A percentile compares a stretch with the other conserved stretches of the same genome.
These are phyloP conservation scores for Drosophila navojoa DNA, from an alignment of 1,140 invertebrate species.

Conservation along the genomic window DNA sequence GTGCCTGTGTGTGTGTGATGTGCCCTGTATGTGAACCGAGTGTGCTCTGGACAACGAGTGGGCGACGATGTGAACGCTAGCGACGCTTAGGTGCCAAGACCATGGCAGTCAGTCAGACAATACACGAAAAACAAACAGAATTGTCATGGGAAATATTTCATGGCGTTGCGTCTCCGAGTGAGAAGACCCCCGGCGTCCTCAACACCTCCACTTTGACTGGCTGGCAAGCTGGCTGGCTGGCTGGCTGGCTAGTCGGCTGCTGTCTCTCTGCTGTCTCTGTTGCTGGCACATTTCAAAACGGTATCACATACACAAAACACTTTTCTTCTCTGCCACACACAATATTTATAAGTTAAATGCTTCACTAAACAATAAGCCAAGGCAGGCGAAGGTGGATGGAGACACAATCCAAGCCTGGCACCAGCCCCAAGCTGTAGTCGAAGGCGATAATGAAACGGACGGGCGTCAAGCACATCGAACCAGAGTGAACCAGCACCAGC, in stretches of 20 bases:
- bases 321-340: slow-evolving; percentile 70
- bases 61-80: slow-evolving; percentile 55
- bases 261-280: slow-evolving; percentile 33
- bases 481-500: slow-evolving; percentile 39
- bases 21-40: slow-evolving; percentile 21
- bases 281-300: slow-evolving; percentile 72
- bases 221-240: background rate
- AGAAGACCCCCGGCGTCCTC: slow-evolving; percentile 38
- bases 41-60: slow-evolving; percentile 50
- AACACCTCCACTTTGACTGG: slow-evolving; percentile 5
- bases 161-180: slow-evolving; percentile 38
- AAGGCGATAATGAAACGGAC: slow-evolving; percentile 76
- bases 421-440: slow-evolving; percentile 37
- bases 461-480: slow-evolving; percentile 71
- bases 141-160: slow-evolving; percentile 81
- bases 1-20: slow-evolving; percentile 2
- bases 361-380: slow-evolving; percentile 81
- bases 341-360: slow-evolving; percentile 83
- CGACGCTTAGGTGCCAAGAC: slow-evolving; percentile 59
- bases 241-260: slow-evolving; percentile 12
- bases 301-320: slow-evolving; percentile 79
- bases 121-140: slow-evolving; percentile 81
- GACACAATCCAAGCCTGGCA: background rate
- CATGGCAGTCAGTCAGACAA: slow-evolving; percentile 57
- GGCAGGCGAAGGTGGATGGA: slow-evolving; percentile 11